A percentile compares a stretch with the other conserved stretches of the same genome.
phyloP scores from a whole-genome alignment of 2,888 invertebrate genomes.

The Eilema sororculum region DNA sequence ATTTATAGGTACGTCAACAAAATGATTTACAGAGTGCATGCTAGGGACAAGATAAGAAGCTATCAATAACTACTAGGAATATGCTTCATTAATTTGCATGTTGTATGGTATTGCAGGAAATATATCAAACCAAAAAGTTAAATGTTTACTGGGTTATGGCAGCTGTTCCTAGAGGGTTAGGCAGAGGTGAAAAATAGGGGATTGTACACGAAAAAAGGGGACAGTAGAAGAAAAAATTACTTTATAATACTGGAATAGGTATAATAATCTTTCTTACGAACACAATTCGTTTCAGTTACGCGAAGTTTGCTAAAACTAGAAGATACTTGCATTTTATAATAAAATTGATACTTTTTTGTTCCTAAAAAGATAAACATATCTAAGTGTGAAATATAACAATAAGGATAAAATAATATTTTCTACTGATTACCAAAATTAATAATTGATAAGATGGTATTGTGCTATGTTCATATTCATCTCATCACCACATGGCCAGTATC shows the following conservation, averaged over 20 bases:
- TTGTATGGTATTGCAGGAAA: neutral
- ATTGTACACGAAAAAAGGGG: too few relatives aligned
- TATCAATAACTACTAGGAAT: neutral
- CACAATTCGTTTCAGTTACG: neutral
- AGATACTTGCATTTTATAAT: neutral
- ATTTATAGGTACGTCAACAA: constrained; percentile 4
- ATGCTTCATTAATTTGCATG: neutral
- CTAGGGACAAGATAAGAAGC: neutral
- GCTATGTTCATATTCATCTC: too few relatives aligned
- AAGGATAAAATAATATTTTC: too few relatives aligned
- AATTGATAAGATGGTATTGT: too few relatives aligned
- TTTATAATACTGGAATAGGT: too few relatives aligned
- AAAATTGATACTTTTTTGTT: neutral
- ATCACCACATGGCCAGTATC: too few relatives aligned
- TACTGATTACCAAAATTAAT: too few relatives aligned
- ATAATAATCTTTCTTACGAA: neutral
- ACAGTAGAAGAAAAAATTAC: too few relatives aligned
- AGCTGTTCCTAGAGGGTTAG: neutral
- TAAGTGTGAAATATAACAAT: too few relatives aligned
- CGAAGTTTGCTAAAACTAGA: neutral
- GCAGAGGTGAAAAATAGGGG: too few relatives aligned
- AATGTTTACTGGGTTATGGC: neutral
- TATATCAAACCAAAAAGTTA: neutral
- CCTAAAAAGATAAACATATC: neutral
- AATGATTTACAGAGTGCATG: neutral